A percentile compares a stretch with the other conserved stretches of the same genome.
Conservation (phyloP, 2,797 vertebrate genomes). For the Pipistrellus pygmaeus region DNA sequence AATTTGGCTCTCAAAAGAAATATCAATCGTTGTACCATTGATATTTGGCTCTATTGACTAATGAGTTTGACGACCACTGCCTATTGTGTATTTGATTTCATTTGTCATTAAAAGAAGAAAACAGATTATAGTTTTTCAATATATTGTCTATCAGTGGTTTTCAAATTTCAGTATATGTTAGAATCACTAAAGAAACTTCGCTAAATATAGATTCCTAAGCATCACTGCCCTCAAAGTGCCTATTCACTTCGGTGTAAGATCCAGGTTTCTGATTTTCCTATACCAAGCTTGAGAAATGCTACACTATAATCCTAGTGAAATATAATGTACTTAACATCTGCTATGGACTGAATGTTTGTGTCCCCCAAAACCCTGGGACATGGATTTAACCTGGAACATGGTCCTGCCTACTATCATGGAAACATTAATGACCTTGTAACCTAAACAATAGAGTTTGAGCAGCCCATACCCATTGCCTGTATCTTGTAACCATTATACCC, state of each 20-base stretch:
- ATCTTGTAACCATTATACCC: too few species aligned
- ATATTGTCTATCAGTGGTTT: neutral
- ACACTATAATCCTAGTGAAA: slow-evolving; percentile 13
- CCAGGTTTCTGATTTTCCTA: neutral
- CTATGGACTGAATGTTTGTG: too few species aligned
- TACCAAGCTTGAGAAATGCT: neutral
- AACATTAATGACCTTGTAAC: too few species aligned
- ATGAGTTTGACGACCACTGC: too few species aligned
- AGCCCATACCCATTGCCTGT: too few species aligned
- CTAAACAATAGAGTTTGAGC: too few species aligned
- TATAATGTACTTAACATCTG: neutral
- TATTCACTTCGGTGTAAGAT: neutral
- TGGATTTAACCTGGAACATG: too few species aligned
- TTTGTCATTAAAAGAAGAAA: slow-evolving; percentile 43
- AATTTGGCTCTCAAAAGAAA: too few species aligned
- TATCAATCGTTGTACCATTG: too few species aligned
- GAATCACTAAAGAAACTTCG: slow-evolving; percentile 39
- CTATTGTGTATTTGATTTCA: neutral
- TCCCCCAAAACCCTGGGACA: neutral
- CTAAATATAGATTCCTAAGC: neutral
- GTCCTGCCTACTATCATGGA: too few species aligned
- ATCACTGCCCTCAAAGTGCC: neutral
- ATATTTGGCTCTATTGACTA: too few species aligned
- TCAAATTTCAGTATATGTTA: neutral
- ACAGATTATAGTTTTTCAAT: neutral